A percentile compares a stretch with the other conserved stretches of the same genome.
These are phyloP conservation scores for Auanema sp. DNA, from an alignment of 2,888 invertebrate species.

Conservation along the genomic window DNA sequence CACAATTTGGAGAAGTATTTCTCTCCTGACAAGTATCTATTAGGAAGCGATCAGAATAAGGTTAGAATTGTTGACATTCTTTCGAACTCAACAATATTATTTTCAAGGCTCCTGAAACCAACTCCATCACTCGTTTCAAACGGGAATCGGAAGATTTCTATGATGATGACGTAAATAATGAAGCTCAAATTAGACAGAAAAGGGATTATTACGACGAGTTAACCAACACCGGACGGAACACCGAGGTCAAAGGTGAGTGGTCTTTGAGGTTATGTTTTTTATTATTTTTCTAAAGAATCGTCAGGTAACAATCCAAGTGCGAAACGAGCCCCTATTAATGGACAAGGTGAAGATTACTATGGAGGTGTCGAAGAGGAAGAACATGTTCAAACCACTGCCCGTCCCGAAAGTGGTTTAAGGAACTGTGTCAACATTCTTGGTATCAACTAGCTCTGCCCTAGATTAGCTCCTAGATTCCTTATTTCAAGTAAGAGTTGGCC, in stretches of 20 bases:
- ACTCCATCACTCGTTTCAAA: conserved; percentile 28
- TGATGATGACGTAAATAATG: conserved; percentile 8
- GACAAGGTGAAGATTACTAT: conserved; percentile 34
- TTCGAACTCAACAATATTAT: not conserved
- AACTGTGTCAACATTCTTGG: conserved; percentile 40
- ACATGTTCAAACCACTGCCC: conserved; percentile 17
- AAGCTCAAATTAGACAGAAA: conserved; percentile 2
- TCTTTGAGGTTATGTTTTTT: not conserved
- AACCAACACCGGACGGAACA: not conserved
- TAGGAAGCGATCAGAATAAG: conserved; percentile 8
- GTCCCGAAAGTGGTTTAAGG: conserved; percentile 18
- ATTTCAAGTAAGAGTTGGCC: not conserved
- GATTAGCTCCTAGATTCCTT: too few species aligned
- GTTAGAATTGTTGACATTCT: not conserved
- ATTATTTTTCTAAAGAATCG: not conserved
- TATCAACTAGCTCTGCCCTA: conserved; percentile 6
- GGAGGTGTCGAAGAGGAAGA: conserved; percentile 24
- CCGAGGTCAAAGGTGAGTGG: not conserved
- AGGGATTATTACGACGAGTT: conserved; percentile 38
- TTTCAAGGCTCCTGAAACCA: not conserved
- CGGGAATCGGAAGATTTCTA: conserved; percentile 14
- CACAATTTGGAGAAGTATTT: conserved; percentile 35
- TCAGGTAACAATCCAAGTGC: too few species aligned
- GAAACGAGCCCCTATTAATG: not conserved
- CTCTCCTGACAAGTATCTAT: conserved; percentile 36